phyloP scores from a whole-genome alignment of 2,113 vertebrate species.

The Hippocampus guttulatus region DNA sequence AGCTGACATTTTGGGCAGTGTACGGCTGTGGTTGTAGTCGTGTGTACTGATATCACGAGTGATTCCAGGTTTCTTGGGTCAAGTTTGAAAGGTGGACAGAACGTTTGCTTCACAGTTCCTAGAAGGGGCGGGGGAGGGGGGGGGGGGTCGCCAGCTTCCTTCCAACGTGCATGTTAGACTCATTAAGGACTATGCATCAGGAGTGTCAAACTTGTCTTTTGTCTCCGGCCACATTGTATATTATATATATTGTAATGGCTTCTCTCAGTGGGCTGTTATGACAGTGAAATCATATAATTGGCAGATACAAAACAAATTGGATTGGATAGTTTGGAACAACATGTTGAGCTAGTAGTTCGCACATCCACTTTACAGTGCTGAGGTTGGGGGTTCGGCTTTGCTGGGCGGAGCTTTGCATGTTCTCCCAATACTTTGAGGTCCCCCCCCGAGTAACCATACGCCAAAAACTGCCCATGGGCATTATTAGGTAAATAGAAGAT shows the following conservation, averaged over 20 bases:
- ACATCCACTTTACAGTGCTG: neutral
- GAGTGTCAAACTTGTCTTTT: no score
- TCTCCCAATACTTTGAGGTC: neutral
- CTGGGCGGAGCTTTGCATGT: neutral
- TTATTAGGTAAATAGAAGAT: neutral
- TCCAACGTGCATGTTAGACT: no score
- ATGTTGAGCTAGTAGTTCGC: neutral
- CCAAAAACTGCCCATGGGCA: neutral
- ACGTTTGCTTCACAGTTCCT: neutral
- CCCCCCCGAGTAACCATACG: neutral
- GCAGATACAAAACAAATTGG: neutral
- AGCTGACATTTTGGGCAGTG: conserved; percentile 33
- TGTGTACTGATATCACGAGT: conserved; percentile 8
- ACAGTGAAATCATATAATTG: no score
- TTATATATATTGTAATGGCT: neutral
- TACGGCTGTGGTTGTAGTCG: conserved; percentile 16
- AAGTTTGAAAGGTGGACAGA: conserved; percentile 19
- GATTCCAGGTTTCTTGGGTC: conserved; percentile 13
- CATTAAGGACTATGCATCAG: neutral
- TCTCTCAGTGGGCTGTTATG: neutral
- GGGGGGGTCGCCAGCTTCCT: neutral
- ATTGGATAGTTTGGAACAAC: neutral
- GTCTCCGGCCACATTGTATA: no score
- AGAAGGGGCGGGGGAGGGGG: no score
- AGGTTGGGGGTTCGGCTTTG: neutral